Percentiles rank a stretch among this genome's conserved stretches.
phyloP scores from a whole-genome alignment of 2,797 vertebrate species.

The Macroramphosus scolopax region DNA sequence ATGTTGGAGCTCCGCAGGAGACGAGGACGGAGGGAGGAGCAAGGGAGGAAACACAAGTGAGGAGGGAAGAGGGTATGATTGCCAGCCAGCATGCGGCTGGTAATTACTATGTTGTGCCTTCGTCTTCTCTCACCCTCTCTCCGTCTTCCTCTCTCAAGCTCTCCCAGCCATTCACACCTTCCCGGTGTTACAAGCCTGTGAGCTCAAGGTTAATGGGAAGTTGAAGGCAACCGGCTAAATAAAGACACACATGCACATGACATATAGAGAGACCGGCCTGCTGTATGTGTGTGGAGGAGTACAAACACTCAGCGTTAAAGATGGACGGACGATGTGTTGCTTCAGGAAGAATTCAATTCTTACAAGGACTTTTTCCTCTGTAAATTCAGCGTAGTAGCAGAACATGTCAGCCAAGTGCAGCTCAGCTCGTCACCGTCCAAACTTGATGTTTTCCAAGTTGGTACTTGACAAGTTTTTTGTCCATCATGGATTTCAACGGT shows the following conservation, averaged over 20 bases:
- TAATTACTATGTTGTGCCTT: slow-evolving; percentile 66
- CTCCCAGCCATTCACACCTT: slow-evolving; percentile 55
- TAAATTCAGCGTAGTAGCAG: no score
- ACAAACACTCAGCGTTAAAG: no score
- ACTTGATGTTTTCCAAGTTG: no score
- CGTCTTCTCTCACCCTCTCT: slow-evolving; percentile 28
- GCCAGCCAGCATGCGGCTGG: slow-evolving; percentile 62
- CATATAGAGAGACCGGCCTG: slow-evolving; percentile 13
- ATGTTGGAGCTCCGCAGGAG: slow-evolving; percentile 45
- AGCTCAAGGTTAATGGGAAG: slow-evolving; percentile 62
- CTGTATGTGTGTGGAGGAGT: no score
- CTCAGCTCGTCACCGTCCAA: no score
- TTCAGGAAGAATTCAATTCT: no score
- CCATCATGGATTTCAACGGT: no score
- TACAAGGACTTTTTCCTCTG: no score
- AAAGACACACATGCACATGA: slow-evolving; percentile 31
- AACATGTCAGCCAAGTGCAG: no score
- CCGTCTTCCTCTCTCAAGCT: slow-evolving; percentile 25
- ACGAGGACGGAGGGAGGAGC: slow-evolving; percentile 42
- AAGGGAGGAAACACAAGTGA: slow-evolving; percentile 40
- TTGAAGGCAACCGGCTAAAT: slow-evolving; percentile 37
- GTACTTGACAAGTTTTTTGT: no score
- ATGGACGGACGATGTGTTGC: no score
- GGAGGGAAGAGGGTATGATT: slow-evolving; percentile 64
- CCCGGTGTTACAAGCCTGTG: slow-evolving; percentile 49